These are phyloP conservation scores for Steinernema carpocapsae DNA, from an alignment of 2,888 invertebrate species.

Conservation along the genomic window DNA sequence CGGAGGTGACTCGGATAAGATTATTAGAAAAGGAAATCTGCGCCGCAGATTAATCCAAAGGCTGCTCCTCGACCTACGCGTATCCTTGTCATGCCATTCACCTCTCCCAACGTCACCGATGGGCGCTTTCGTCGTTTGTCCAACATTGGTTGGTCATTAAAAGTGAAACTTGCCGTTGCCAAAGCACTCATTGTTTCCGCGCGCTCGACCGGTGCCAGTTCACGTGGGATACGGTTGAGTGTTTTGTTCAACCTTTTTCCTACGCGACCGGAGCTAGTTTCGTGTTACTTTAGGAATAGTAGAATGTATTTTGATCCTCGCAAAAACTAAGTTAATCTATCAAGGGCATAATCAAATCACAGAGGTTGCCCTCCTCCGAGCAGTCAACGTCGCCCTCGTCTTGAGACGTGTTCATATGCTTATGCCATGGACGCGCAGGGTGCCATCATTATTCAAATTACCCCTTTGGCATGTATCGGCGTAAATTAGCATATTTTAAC, in stretches of 20 bases:
- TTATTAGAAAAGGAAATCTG: constrained; percentile 19
- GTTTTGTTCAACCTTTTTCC: too few relatives aligned
- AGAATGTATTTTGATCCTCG: constrained; percentile 18
- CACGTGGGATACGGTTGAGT: background rate
- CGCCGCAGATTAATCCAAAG: constrained; percentile 24
- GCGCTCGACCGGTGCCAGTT: background rate
- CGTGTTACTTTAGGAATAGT: too few relatives aligned
- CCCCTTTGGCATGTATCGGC: background rate
- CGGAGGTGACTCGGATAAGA: constrained; percentile 14
- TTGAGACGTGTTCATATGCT: too few relatives aligned
- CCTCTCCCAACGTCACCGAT: constrained; percentile 9
- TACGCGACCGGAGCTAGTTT: too few relatives aligned
- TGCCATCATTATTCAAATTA: background rate
- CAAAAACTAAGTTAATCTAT: constrained; percentile 15
- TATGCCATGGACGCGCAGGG: background rate
- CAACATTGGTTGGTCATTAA: background rate
- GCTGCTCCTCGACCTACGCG: background rate
- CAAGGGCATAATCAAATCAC: constrained; percentile 20
- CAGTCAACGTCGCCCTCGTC: background rate
- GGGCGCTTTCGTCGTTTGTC: background rate
- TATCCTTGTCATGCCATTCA: constrained; percentile 24
- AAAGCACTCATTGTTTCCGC: constrained; percentile 3
- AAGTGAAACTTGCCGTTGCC: background rate
- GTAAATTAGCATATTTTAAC: constrained; percentile 7
- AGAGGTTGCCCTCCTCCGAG: background rate